phyloP scores from a whole-genome alignment of 2,797 vertebrate genomes.

The Phataginus tetradactyla region DNA sequence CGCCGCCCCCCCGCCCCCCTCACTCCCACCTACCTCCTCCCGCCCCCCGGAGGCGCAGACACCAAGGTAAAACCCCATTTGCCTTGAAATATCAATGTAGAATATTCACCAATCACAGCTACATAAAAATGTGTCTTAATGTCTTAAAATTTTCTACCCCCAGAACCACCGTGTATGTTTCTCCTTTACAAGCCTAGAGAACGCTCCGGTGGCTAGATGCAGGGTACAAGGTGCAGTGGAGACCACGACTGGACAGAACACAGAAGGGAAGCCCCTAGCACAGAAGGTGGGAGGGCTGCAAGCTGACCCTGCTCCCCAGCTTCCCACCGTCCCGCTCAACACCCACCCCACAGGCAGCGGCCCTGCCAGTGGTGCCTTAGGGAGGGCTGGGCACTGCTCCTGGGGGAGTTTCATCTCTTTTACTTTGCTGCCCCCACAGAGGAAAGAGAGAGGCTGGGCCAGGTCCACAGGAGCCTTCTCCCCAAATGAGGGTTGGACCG shows the following conservation, averaged over 20 bases:
- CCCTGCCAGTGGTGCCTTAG: background rate
- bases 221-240: background rate
- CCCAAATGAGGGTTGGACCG: background rate
- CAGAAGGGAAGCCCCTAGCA: background rate
- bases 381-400: background rate
- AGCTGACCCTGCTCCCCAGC: background rate
- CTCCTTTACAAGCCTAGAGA: background rate
- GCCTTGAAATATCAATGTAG: conserved; percentile 3
- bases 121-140: conserved; percentile 60
- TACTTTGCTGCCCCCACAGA: background rate
- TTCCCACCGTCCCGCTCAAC: no score
- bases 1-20: no score
- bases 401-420: background rate
- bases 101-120: conserved; percentile 23
- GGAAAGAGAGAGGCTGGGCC: background rate
- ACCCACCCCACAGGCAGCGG: background rate
- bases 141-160: background rate
- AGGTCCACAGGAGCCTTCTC: background rate
- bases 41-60: background rate
- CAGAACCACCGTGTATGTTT: background rate
- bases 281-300: background rate
- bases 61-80: background rate
- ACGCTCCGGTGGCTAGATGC: background rate
- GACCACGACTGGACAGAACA: background rate
- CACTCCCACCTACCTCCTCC: background rate